Base-by-base conservation (phyloP, 1,140 invertebrate species). In the Cataglyphis hispanica region DNA sequence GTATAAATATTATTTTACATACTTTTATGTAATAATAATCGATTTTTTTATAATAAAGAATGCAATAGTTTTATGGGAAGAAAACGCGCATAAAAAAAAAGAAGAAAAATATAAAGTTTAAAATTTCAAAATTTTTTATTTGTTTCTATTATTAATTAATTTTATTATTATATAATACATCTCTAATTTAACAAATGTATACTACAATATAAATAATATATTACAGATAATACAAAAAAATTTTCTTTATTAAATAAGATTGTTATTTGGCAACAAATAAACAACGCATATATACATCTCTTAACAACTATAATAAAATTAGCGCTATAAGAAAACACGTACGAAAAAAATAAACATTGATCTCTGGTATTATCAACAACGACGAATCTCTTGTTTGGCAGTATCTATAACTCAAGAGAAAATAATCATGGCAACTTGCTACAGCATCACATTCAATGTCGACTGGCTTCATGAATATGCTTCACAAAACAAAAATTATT, bases 181-280 rank as follows among this genome's bases (percentile, higher is more conserved):
- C 8, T 4, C 27, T 19, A 63, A 58, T 22, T 6, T 58, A 2
- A 40, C 16, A 70, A 72, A 10, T 0, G 10, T 1, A 58, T 67
- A 43, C 70, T 61, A 37, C 27, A 1, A 53, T 22, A 16, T 27
- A 64, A 53, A 40, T 27, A 37, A 43, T 27, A 16, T 40, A 16
- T 10, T 10, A 78, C 4, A 22, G 0, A 16, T 13, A 61, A 34
- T 22, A 50, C 10, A 22, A 31, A 64, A 64, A 50, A 0, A 4
- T 22, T 58, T 1, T 40, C 1, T 81, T 43, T 80, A 80, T 80
- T 85, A 66, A 66, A 46, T 85, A 81, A 58, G 0, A 58, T 60
- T 43, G 16, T 46, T 50, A 67, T 85, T 76, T 77, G 31, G 58
- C 34, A 43, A 31, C 25, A 58, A 58, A 4, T 58, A 8, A 72